Evolutionary conservation across 2,113 vertebrate species (phyloP).

Genomic region (Bombycilla garrulus): DNA sequence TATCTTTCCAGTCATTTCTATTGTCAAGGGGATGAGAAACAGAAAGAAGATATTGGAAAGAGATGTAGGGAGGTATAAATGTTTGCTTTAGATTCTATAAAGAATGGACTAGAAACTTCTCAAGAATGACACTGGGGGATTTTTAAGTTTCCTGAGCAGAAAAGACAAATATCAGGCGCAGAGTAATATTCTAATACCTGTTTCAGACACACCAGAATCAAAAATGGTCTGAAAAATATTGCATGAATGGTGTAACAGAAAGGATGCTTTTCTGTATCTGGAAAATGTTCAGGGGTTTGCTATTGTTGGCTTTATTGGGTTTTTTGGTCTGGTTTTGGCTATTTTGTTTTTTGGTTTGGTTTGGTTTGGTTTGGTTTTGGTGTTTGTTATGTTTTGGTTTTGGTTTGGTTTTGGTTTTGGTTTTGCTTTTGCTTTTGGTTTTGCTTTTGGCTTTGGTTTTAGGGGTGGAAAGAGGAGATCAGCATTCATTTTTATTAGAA

Average conservation of each 20-base stretch:
- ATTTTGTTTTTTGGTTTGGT: background rate
- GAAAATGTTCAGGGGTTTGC: background rate
- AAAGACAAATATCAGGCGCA: background rate
- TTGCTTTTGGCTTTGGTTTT: background rate
- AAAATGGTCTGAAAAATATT: background rate
- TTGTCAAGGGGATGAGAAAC: background rate
- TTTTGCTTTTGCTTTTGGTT: too few relatives aligned
- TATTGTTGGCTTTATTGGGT: background rate
- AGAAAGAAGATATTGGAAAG: background rate
- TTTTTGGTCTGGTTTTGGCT: background rate
- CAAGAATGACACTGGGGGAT: accelerated
- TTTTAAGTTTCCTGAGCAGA: background rate
- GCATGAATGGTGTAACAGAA: background rate
- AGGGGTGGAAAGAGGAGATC: background rate
- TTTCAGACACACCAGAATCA: background rate
- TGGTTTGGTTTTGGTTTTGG: background rate
- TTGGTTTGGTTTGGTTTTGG: background rate
- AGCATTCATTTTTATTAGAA: background rate
- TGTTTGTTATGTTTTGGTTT: too few relatives aligned
- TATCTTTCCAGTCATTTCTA: background rate
- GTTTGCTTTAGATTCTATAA: background rate
- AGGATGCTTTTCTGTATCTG: background rate
- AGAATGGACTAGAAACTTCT: background rate
- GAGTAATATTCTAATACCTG: background rate
- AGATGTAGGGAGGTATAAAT: accelerated